These are phyloP conservation scores for Apodemus sylvaticus DNA, from an alignment of 2,113 vertebrate genomes.

Conservation along the genomic window DNA sequence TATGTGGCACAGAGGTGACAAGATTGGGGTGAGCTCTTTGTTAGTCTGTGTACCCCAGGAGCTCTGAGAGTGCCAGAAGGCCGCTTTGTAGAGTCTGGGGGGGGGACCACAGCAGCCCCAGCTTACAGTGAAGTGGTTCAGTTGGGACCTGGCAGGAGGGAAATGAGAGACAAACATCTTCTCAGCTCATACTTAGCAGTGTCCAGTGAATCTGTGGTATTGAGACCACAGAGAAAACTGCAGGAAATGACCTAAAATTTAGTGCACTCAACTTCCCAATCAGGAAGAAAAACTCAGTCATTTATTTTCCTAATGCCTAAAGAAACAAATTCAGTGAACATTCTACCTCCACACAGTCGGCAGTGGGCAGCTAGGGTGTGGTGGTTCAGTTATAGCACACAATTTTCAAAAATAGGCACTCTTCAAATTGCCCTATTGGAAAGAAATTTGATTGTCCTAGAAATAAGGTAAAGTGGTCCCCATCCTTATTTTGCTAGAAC, in stretches of 20 bases:
- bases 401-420: slow-evolving; percentile 69
- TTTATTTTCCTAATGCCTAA: slow-evolving; percentile 70
- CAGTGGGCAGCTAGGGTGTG: background rate
- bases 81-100: background rate
- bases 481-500: slow-evolving; percentile 63
- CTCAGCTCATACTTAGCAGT: background rate
- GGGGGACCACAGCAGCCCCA: background rate
- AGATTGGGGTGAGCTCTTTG: background rate
- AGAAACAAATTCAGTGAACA: slow-evolving; percentile 47
- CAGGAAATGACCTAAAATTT: slow-evolving; percentile 67
- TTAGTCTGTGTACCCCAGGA: background rate
- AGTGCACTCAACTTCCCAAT: slow-evolving; percentile 58
- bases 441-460: slow-evolving; percentile 67
- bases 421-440: slow-evolving; percentile 66
- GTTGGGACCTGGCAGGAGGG: background rate
- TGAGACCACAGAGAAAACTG: slow-evolving; percentile 37
- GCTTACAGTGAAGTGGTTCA: background rate
- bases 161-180: background rate
- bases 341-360: background rate
- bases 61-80: background rate
- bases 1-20: background rate
- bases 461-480: slow-evolving; percentile 71
- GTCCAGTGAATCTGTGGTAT: slow-evolving; percentile 41
- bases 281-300: slow-evolving; percentile 49
- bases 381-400: background rate